Percentiles rank a stretch among this genome's conserved stretches.
phyloP scores from a whole-genome alignment of 35 echinoderm and acorn worm genomes.

The Eucidaris tribuloides region DNA sequence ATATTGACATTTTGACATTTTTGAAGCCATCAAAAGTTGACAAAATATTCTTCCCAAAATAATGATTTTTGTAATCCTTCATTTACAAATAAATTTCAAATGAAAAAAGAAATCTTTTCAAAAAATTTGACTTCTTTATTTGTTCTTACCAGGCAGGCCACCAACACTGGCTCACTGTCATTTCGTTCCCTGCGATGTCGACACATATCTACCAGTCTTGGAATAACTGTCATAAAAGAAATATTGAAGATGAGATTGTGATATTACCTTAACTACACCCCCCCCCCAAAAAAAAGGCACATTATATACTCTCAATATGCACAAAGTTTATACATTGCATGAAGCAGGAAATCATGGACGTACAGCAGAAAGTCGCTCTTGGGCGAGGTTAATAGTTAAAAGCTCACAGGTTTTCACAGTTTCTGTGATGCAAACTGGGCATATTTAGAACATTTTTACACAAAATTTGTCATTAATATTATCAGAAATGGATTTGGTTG shows the following conservation, averaged over 20 bases:
- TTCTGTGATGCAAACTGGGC: too few relatives aligned
- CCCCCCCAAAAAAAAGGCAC: too few relatives aligned
- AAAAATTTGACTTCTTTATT: not conserved
- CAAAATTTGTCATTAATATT: too few relatives aligned
- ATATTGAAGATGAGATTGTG: not conserved
- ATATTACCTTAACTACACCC: too few relatives aligned
- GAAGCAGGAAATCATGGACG: too few relatives aligned
- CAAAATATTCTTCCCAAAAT: not conserved
- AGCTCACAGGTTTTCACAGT: too few relatives aligned
- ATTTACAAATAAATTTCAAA: not conserved
- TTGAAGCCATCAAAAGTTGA: not conserved
- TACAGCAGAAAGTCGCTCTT: too few relatives aligned
- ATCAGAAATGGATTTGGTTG: too few relatives aligned
- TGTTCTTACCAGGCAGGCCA: constrained; percentile 67
- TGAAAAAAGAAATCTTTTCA: not conserved
- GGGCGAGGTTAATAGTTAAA: too few relatives aligned
- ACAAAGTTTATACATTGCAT: too few relatives aligned
- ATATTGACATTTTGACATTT: not conserved
- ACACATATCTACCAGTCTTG: constrained; percentile 51
- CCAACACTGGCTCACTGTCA: constrained; percentile 46
- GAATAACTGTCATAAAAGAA: constrained; percentile 29
- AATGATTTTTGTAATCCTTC: not conserved
- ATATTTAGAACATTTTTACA: too few relatives aligned
- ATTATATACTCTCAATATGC: too few relatives aligned
- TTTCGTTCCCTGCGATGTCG: constrained; percentile 50